phyloP scores from a whole-genome alignment of 1,140 invertebrate genomes.

The Zaprionus vittiger region DNA sequence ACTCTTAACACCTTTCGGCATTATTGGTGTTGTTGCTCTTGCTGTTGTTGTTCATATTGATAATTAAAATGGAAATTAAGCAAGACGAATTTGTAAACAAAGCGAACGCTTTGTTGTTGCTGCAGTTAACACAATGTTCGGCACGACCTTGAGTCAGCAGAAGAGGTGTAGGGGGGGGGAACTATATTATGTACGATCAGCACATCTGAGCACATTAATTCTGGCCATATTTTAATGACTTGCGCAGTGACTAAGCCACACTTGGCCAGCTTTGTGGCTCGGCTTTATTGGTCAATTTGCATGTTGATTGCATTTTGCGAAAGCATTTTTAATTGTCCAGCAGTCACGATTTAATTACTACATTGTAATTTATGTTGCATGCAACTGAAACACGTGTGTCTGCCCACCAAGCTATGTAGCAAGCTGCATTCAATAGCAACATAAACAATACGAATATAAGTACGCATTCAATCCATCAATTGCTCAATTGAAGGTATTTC shows the following conservation, averaged over 20 bases:
- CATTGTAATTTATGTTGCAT: slow-evolving; percentile 62
- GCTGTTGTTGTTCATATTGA: slow-evolving; percentile 33
- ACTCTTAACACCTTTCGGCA: slow-evolving; percentile 51
- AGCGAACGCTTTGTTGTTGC: slow-evolving; percentile 31
- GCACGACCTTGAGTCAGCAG: slow-evolving; percentile 24
- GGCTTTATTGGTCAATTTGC: slow-evolving; percentile 70
- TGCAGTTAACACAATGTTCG: slow-evolving; percentile 14
- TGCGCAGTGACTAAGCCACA: slow-evolving; percentile 26
- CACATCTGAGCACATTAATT: slow-evolving; percentile 50
- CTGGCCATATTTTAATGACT: slow-evolving; percentile 40
- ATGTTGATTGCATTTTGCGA: slow-evolving; percentile 63
- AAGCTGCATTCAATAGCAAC: slow-evolving; percentile 32
- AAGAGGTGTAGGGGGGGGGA: slow-evolving; percentile 33
- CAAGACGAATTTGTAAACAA: slow-evolving; percentile 51
- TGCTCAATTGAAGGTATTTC: slow-evolving; percentile 38
- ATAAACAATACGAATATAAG: not conserved
- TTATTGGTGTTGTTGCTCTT: slow-evolving; percentile 11
- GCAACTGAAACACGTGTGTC: slow-evolving; percentile 20
- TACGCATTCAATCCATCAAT: slow-evolving; percentile 33
- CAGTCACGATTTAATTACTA: slow-evolving; percentile 69
- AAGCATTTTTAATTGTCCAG: slow-evolving; percentile 34
- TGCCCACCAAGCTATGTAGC: not conserved
- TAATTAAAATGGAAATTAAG: slow-evolving; percentile 58
- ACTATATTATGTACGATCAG: slow-evolving; percentile 54
- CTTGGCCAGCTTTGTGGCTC: slow-evolving; percentile 1